Conservation (phyloP, 2,888 invertebrate species). For the Cenopis cana region DNA sequence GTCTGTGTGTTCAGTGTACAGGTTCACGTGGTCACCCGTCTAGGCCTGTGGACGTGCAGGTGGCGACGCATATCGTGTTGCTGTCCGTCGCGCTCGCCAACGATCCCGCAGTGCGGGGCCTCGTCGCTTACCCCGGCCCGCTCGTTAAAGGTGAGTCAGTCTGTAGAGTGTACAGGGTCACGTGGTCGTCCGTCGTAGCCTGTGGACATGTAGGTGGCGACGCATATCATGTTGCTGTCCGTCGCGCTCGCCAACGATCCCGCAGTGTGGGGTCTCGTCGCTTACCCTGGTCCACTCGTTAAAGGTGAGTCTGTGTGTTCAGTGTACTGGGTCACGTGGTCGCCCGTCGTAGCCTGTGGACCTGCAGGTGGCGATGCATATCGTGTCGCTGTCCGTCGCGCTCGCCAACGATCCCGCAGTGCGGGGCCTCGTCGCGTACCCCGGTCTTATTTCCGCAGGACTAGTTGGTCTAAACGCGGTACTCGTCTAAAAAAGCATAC, state of each 20-base stretch:
- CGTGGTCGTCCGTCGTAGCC: constrained; percentile 60
- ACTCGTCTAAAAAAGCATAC: too few species aligned
- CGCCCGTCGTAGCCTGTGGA: constrained; percentile 92
- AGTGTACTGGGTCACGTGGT: constrained; percentile 89
- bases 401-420: constrained; percentile 86
- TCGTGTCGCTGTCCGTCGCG: constrained; percentile 87
- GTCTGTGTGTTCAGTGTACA: background rate
- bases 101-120: constrained; percentile 86
- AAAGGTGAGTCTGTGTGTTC: too few species aligned
- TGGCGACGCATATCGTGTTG: too few species aligned
- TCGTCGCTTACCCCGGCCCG: constrained; percentile 92
- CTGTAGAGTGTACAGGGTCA: too few species aligned
- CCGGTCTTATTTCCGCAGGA: too few species aligned
- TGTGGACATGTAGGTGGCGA: too few species aligned
- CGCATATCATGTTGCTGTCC: too few species aligned
- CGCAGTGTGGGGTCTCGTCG: constrained; percentile 86
- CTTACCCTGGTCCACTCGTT: constrained; percentile 95
- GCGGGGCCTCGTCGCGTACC: constrained; percentile 88
- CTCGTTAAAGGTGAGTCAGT: too few species aligned
- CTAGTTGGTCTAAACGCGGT: too few species aligned
- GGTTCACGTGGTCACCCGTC: too few species aligned
- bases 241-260: constrained; percentile 81
- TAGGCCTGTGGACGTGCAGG: constrained; percentile 55
- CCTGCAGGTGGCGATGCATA: constrained; percentile 90
- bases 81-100: constrained; percentile 63